Base-by-base conservation (phyloP, 2,113 vertebrate species). In the Strix aluco region DNA sequence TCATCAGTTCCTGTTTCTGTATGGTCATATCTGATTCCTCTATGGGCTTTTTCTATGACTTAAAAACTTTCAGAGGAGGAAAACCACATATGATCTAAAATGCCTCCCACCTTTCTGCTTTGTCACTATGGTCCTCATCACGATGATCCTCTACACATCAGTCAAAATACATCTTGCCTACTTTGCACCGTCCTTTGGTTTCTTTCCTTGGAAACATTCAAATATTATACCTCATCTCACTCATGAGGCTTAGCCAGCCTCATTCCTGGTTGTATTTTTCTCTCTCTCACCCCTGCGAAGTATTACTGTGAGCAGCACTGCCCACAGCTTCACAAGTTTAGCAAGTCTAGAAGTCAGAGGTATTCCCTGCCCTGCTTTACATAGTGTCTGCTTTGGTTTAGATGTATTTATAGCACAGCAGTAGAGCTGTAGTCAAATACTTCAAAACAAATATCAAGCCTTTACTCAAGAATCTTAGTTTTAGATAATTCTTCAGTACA, bases 21-120 rank as follows among this genome's bases (percentile, higher is more conserved):
- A n/a, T 51, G 83, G 55, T 85, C 55, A 91, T 84, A 94, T 70
- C 77, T 88, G 70, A 89, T 87, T 95, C 54, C 22, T 85, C 51
- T 74, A 36, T 0, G 54, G 65, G 58, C 46, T 95, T 95, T 96
- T 95, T 89, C 84, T 91, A 9, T 92, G 91, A 96, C 89, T 91
- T 81, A 79, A 91, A 91, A 91, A 88, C 49, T 89, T 95, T 88
- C 65, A 63, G 49, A 80, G 66, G 80, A 84, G 46, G 54, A 94
- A 96, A 96, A 85, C 74, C 83, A 52, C 62, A 29, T 9, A 30
- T 44, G 46, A 55, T 69, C 23, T 94, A 62, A 70, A 94, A 63
- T 0, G 0, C 74, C 70, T 91, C 70, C 66, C 57, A 72, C 83
- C 52, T 82, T 94, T 90, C 91, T 96, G 81, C 73, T 86, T 95